Evolutionary conservation across 2,888 invertebrate genomes (phyloP), one percentile per base, ranked within the genome.

Genomic region (Sarcophaga subvicina): DNA sequence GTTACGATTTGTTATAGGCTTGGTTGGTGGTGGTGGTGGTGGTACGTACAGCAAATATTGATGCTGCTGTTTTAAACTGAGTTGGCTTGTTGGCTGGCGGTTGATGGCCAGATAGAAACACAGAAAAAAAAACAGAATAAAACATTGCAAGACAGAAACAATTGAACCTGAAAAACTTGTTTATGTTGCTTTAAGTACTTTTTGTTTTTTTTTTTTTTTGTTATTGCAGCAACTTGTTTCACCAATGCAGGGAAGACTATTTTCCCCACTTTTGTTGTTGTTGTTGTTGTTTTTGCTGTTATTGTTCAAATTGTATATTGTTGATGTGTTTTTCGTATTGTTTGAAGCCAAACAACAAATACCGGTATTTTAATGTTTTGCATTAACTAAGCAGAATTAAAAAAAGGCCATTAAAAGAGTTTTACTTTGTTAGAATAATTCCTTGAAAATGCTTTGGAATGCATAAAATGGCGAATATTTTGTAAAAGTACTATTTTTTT

Each of bases 101-200:
- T 17, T 54, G 12, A 54, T 54, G 17, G 54, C 54, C 54, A 54
- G 54, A 54, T 14, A 54, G 17, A 54, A 54, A 54, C 14, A 17
- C 14, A 54, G 17, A 54, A 17, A 54, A 54, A 14, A 54, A 12
- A 4, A 49, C 49, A 49, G 14, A 49, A 49, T 14, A 49, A 49
- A 17, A 54, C 12, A 17, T 54, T 54, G 54, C 54, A 54, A 12
- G 54, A 49, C 64, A 60, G 63, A 62, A 78, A 72, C 66, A 84
- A 84, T 83, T 79, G 81, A 84, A 87, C 84, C 84, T 81, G 87
- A 87, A 87, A 87, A 87, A 87, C 87, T 81, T 81, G 87, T 87
- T 87, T 87, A 54, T 3, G 37, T 8, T 10, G 37, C 37, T 37
- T 37, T 37, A 77, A 64, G 72, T 80, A 73, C 80, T 69, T 69